phyloP scores from a whole-genome alignment of 2,113 vertebrate genomes.

The Octodon degus region DNA sequence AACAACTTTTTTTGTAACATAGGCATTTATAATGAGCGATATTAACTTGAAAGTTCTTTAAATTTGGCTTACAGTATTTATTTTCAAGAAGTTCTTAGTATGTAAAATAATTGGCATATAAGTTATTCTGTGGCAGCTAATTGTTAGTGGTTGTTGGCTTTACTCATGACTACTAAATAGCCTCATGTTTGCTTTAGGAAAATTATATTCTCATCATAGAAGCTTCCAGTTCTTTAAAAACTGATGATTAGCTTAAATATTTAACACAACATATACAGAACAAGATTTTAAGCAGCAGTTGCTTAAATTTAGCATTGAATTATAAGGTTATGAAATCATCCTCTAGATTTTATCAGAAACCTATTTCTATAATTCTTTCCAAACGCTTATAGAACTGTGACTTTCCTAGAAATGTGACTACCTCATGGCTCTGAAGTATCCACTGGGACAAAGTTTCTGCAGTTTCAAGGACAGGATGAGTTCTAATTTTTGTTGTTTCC shows the following conservation, averaged over 20 bases:
- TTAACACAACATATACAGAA: background rate
- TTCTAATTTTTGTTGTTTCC: background rate
- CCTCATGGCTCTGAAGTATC: background rate
- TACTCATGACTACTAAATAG: background rate
- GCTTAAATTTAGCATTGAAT: background rate
- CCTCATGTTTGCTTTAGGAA: background rate
- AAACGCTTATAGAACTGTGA: background rate
- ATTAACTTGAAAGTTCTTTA: background rate
- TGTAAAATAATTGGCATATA: background rate
- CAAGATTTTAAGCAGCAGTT: background rate
- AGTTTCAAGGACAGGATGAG: accelerated
- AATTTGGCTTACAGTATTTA: background rate
- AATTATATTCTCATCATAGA: background rate
- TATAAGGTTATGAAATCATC: background rate
- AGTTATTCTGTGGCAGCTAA: accelerated
- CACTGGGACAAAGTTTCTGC: background rate
- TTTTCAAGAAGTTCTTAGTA: background rate
- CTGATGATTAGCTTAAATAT: background rate
- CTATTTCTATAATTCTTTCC: background rate
- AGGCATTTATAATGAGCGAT: background rate
- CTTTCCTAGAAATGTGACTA: background rate
- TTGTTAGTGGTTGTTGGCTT: background rate
- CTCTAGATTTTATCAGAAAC: background rate
- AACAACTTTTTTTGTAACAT: background rate
- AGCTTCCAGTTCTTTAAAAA: background rate